These are phyloP conservation scores for Sitobion miscanthi DNA, from an alignment of 1,140 invertebrate species.

Conservation along the genomic window DNA sequence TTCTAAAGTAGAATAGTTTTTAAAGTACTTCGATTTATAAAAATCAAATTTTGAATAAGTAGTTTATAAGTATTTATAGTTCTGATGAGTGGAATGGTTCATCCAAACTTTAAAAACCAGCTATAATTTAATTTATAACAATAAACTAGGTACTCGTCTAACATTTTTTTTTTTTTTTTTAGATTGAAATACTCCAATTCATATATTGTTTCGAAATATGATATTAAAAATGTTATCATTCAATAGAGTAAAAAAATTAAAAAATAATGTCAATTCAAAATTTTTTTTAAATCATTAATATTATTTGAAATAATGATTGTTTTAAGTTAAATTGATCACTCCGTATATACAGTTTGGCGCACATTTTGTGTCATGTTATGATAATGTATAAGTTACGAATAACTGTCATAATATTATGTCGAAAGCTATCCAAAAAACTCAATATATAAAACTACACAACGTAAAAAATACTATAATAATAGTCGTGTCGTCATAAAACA, in stretches of 20 bases:
- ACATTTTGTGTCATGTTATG: not conserved
- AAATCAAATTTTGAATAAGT: not conserved
- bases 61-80: not conserved
- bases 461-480: not conserved
- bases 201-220: too few relatives aligned
- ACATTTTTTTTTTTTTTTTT: too few relatives aligned
- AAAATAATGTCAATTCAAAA: not conserved
- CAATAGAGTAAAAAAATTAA: not conserved
- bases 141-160: too few relatives aligned
- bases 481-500: not conserved
- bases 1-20: not conserved
- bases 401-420: not conserved
- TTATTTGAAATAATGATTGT: too few relatives aligned
- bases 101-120: too few relatives aligned
- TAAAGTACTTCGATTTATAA: not conserved
- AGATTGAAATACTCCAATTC: too few relatives aligned
- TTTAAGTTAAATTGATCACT: not conserved
- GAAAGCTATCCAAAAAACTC: not conserved
- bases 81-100: not conserved
- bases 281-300: too few relatives aligned
- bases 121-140: too few relatives aligned
- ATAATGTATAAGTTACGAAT: not conserved
- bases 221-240: too few relatives aligned
- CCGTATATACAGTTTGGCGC: not conserved
- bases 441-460: not conserved